Conservation (phyloP, 2,888 invertebrate genomes). For the Andrena trimmerana region DNA sequence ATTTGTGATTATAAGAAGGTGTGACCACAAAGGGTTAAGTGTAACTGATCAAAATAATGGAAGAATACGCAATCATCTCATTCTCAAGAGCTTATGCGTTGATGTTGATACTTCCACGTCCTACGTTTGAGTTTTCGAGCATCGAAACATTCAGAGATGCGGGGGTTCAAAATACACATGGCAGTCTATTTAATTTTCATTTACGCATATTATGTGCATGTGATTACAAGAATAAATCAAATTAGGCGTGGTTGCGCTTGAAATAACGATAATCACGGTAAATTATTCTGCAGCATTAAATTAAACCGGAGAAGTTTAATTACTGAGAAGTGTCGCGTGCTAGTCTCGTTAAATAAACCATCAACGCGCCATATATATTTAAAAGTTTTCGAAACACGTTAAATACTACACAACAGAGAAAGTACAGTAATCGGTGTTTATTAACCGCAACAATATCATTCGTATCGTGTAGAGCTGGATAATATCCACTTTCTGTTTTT, state of each 20-base stretch:
- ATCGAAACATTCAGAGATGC: not conserved
- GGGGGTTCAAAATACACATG: not conserved
- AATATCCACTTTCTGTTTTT: too few species aligned
- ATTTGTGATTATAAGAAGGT: too few species aligned
- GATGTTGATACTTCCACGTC: not conserved
- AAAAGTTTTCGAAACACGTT: not conserved
- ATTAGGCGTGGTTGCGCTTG: constrained; percentile 25
- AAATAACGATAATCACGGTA: constrained; percentile 48
- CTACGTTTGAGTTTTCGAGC: not conserved
- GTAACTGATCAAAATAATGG: too few species aligned
- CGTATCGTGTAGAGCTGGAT: too few species aligned
- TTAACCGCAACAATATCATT: too few species aligned
- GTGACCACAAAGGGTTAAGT: too few species aligned
- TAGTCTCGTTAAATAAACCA: constrained; percentile 7
- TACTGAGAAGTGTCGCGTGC: not conserved
- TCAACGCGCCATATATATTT: not conserved
- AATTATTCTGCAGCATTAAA: constrained; percentile 54
- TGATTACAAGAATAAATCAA: constrained; percentile 47
- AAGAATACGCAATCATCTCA: not conserved
- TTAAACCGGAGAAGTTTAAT: constrained; percentile 45
- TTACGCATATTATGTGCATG: constrained; percentile 16
- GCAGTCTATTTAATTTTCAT: constrained; percentile 44
- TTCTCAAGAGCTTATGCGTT: not conserved
- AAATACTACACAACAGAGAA: not conserved
- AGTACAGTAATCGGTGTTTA: not conserved